phyloP scores from a whole-genome alignment of 2,888 invertebrate genomes.

The Psylliodes chrysocephalus region DNA sequence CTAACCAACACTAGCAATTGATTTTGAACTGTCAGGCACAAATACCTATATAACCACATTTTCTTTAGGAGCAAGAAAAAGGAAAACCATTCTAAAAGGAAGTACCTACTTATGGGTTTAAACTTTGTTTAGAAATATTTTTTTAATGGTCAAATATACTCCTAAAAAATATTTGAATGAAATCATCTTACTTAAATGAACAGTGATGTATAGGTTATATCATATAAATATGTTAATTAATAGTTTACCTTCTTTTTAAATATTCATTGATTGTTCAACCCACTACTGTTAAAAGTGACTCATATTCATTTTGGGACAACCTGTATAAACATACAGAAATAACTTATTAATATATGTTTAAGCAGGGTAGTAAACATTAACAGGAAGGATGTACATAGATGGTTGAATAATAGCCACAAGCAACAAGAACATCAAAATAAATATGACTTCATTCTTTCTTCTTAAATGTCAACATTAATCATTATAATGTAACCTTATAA shows the following conservation, averaged over 20 bases:
- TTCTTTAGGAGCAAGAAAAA: no score
- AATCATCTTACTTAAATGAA: no score
- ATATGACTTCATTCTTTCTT: conserved; percentile 43
- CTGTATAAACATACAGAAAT: background rate
- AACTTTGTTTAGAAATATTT: conserved; percentile 2
- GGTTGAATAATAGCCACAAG: conserved; percentile 21
- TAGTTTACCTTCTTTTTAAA: background rate
- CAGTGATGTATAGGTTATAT: no score
- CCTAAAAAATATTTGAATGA: no score
- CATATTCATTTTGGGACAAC: background rate
- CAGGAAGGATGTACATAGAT: conserved; percentile 27
- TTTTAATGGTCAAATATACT: no score
- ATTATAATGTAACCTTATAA: conserved; percentile 30
- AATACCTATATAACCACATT: no score
- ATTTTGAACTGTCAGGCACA: no score
- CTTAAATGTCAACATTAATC: conserved; percentile 40
- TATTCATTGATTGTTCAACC: background rate
- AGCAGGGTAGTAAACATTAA: background rate
- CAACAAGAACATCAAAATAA: conserved; percentile 41
- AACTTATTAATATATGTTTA: background rate
- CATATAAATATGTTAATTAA: no score
- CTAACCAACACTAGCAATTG: no score
- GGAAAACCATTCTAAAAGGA: no score
- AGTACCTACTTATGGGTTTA: background rate
- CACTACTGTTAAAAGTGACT: background rate